Evolutionary conservation across 2,888 invertebrate species (phyloP).

Genomic region (Mesopsocus fuscifrons): DNA sequence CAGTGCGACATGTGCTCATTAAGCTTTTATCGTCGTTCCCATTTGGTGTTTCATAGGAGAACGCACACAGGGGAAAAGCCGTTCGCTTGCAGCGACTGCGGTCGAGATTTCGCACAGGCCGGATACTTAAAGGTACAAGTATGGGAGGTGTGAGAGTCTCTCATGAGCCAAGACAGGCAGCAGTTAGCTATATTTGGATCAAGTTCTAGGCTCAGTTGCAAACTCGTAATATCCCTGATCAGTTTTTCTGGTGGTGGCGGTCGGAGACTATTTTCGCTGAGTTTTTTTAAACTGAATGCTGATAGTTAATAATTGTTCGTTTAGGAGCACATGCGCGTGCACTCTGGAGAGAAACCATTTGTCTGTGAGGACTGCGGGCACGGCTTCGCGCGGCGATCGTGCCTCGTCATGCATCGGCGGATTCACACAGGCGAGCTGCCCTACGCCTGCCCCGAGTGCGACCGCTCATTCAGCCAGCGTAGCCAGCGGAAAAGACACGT

Average conservation of each 20-base stretch:
- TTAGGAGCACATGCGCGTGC: slow-evolving; percentile 4
- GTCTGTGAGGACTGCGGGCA: slow-evolving; percentile 7
- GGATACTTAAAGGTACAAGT: background rate
- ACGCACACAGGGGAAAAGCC: slow-evolving; percentile 7
- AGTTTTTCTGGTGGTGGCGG: no score
- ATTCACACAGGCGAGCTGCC: slow-evolving; percentile 8
- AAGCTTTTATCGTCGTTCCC: slow-evolving; percentile 4
- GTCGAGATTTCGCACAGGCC: slow-evolving; percentile 1
- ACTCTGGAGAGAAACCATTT: slow-evolving; percentile 7
- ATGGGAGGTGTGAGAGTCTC: no score
- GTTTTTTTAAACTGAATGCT: no score
- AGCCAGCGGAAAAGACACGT: slow-evolving; percentile 4
- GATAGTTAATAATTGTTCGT: no score
- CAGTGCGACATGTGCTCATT: background rate
- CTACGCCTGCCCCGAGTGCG: slow-evolving; percentile 7
- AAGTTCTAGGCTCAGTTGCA: no score
- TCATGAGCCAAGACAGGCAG: no score
- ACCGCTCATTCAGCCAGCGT: background rate
- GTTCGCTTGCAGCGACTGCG: slow-evolving; percentile 1
- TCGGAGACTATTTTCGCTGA: no score
- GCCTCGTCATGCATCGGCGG: slow-evolving; percentile 3
- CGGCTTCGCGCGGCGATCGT: slow-evolving; percentile 1
- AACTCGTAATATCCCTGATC: no score
- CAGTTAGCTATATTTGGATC: no score
- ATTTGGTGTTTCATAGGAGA: slow-evolving; percentile 1